phyloP scores from a whole-genome alignment of 2,888 invertebrate genomes.

The Pasiphila rectangulata region DNA sequence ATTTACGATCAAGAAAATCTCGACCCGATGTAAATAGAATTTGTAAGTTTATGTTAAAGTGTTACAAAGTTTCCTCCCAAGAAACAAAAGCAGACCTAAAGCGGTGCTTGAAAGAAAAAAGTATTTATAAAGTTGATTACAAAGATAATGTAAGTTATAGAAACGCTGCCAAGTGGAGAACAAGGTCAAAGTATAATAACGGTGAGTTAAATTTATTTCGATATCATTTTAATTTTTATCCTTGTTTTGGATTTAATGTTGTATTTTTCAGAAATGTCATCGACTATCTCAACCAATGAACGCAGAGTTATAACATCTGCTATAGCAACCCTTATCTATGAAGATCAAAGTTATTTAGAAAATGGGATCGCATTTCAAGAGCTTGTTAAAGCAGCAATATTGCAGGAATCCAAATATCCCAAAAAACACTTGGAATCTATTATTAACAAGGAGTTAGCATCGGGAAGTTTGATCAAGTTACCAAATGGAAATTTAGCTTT shows the following conservation, averaged over 20 bases:
- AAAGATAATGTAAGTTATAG: slow-evolving; percentile 93
- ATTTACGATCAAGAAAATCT: slow-evolving; percentile 90
- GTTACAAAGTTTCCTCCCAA: slow-evolving; percentile 85
- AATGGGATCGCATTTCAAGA: slow-evolving; percentile 86
- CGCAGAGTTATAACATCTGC: slow-evolving; percentile 84
- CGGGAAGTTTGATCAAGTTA: slow-evolving; percentile 84
- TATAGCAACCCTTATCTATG: slow-evolving; percentile 85
- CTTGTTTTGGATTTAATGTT: slow-evolving; percentile 1
- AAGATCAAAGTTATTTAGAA: slow-evolving; percentile 86
- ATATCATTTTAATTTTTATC: not conserved
- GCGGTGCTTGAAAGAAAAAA: slow-evolving; percentile 86
- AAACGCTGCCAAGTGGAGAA: slow-evolving; percentile 88
- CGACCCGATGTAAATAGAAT: slow-evolving; percentile 91
- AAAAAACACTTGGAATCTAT: slow-evolving; percentile 83
- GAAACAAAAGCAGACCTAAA: slow-evolving; percentile 87
- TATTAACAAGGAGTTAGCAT: slow-evolving; percentile 85
- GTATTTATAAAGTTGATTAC: slow-evolving; percentile 90
- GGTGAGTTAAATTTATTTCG: slow-evolving; percentile 49
- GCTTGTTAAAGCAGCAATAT: slow-evolving; percentile 83
- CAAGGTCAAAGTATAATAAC: slow-evolving; percentile 56
- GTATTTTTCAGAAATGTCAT: slow-evolving; percentile 60
- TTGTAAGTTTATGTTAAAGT: slow-evolving; percentile 89
- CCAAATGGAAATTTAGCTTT: slow-evolving; percentile 85
- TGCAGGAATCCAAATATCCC: slow-evolving; percentile 83
- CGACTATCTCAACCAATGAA: slow-evolving; percentile 66